phyloP scores from a whole-genome alignment of 2,113 vertebrate genomes.

The Glaucidium brasilianum region DNA sequence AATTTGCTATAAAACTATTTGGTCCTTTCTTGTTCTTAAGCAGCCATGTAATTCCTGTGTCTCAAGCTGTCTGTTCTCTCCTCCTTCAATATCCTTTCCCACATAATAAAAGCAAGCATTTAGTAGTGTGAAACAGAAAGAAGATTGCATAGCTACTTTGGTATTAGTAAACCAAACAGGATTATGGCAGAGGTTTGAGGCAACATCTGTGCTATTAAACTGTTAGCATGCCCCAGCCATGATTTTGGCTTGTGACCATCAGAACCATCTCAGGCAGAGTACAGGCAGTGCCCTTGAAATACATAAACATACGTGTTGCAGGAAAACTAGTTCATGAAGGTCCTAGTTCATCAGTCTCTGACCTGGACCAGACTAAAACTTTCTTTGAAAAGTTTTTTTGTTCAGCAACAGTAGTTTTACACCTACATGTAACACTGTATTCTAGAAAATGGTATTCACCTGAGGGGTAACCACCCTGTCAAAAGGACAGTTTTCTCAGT shows the following conservation, averaged over 20 bases:
- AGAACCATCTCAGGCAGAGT: not conserved
- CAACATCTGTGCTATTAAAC: not conserved
- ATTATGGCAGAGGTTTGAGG: not conserved
- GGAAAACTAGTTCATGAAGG: not conserved
- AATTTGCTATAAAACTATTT: not conserved
- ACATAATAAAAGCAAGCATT: not conserved
- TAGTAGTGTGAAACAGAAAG: not conserved
- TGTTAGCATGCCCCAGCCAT: not conserved
- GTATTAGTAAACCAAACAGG: not conserved
- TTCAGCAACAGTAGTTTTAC: not conserved
- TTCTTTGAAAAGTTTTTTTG: not conserved
- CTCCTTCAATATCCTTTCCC: not conserved
- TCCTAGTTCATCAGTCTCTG: not conserved
- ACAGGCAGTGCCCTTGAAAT: not conserved
- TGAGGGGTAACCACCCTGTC: not conserved
- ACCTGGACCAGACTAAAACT: not conserved
- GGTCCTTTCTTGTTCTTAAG: not conserved
- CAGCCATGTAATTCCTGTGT: not conserved
- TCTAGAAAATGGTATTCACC: not conserved
- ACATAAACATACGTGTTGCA: not conserved
- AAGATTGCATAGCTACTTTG: not conserved
- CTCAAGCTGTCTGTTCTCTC: not conserved
- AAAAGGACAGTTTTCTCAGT: not conserved
- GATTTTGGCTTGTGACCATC: not conserved
- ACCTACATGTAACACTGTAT: rapidly evolving